Base-by-base conservation (phyloP, 2,113 vertebrate genomes). In the Rhagologus leucostigma region DNA sequence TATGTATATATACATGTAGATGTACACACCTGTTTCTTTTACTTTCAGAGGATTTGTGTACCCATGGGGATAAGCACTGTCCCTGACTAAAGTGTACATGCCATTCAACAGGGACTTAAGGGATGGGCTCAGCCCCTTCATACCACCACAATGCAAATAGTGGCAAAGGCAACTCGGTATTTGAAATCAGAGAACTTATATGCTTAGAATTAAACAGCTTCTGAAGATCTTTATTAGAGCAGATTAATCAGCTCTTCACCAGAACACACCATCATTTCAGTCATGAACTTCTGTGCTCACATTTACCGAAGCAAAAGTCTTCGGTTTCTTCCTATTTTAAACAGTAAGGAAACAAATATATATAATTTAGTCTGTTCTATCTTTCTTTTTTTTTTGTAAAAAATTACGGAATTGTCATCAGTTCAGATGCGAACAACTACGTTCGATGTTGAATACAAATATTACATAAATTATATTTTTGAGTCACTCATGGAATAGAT, bases 381-480 rank as follows among this genome's bases (percentile, higher is more conserved):
- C 7, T n/a, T 64, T 10, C 2, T 49, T 68, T 84, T 90, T 90
- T 53, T 75, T 46, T 82, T 4, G 30, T 57, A 44, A 90, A 89
- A 77, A 75, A 41, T 37, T 65, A 37, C 42, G 33, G 30, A 37
- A 10, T 65, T 87, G 41, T 70, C 57, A 49, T 68, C 42, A 37
- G 79, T 87, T 96, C 84, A 94, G 46, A 87, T 35, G 57, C 77
- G 67, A 89, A 70, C 37, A 65, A 65, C 62, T 84, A 75, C 26
- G 29, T 93, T 73, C 30, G 50, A 91, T 41, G 27, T 42, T 0
- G 57, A 95, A 88, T 84, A 88, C 41, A 94, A 94, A 92, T 92
- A 67, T 78, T 93, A 79, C 77, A 93, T 94, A 87, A 96, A 94
- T 95, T 84, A 69, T 74, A 50, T 52, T 62, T 89, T 93, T 81